Conservation (phyloP, 2,888 invertebrate species). For the Ecliptopera silaceata region DNA sequence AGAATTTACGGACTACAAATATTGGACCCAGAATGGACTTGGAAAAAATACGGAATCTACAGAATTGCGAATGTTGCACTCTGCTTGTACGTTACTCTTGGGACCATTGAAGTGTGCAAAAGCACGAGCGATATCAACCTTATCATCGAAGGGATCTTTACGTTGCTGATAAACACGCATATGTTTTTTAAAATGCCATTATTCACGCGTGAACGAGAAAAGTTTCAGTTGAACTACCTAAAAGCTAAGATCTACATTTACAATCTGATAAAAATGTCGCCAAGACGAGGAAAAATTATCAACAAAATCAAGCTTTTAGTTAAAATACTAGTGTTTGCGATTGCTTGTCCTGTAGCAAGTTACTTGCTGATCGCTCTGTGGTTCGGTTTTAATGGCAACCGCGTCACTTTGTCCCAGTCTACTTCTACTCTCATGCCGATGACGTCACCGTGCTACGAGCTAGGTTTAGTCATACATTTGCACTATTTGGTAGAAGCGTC, state of each 20-base stretch:
- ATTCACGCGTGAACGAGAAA: slow-evolving; percentile 43
- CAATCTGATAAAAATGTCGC: slow-evolving; percentile 42
- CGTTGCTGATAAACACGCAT: slow-evolving; percentile 47
- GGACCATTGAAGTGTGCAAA: slow-evolving; percentile 52
- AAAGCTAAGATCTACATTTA: slow-evolving; percentile 52
- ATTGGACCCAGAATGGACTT: slow-evolving; percentile 57
- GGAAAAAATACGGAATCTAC: slow-evolving; percentile 45
- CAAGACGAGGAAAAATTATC: slow-evolving; percentile 30
- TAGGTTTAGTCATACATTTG: slow-evolving; percentile 55
- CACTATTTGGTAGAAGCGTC: slow-evolving; percentile 50
- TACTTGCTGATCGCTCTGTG: slow-evolving; percentile 53
- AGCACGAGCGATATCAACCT: slow-evolving; percentile 43
- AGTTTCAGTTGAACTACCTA: slow-evolving; percentile 51
- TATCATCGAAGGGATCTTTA: slow-evolving; percentile 57
- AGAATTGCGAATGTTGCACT: slow-evolving; percentile 46
- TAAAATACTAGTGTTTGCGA: slow-evolving; percentile 37
- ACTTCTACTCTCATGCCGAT: slow-evolving; percentile 62
- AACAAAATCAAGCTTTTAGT: slow-evolving; percentile 38
- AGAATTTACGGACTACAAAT: slow-evolving; percentile 60
- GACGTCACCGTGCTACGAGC: slow-evolving; percentile 59
- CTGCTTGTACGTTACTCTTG: slow-evolving; percentile 54
- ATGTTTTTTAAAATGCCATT: slow-evolving; percentile 49
- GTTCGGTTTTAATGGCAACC: slow-evolving; percentile 50
- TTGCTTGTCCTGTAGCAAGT: slow-evolving; percentile 44
- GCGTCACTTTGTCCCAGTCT: slow-evolving; percentile 54